Base-by-base conservation (phyloP, 2,113 vertebrate genomes). In the Hipposideros armiger region DNA sequence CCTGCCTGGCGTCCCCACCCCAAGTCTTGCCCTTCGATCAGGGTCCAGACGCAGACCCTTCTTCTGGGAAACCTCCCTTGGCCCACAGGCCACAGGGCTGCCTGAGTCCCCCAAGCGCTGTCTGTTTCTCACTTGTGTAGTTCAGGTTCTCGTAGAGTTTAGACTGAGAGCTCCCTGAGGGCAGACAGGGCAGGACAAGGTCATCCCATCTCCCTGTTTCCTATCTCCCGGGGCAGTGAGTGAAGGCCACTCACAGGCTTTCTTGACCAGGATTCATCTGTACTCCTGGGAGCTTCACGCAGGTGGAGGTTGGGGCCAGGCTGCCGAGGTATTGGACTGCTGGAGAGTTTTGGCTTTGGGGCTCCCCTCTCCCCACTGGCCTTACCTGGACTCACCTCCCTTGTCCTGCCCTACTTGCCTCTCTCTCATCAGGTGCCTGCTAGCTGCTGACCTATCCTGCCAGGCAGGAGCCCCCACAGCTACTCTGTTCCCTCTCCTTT, bases 1-100 rank as follows among this genome's bases (percentile, higher is more conserved):
- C 32, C 16, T 7, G 4, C 11, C 2, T 24, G 15, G 11, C 0
- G 30, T 15, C 19, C 28, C 8, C 14, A 14, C 30, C 15, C 2
- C 67, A 82, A 13, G 30, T 50, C 32, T 22, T 60, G 47, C 36
- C 47, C 11, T 10, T 30, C 4, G 1, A 24, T n/a, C 45, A 13
- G 45, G 24, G 40, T 14, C 82, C 32, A 66, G 40, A 78, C 2
- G 56, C 24, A 17, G 14, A 47, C 7, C 40, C 52, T 52, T 85
- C 50, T 83, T 11, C 1, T 10, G 40, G 47, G 72, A 42, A 26
- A 13, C 8, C 26, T 89, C n/a, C 3, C 19, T 30, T 45, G 7
- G 36, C 0, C 32, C 40, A 11, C 11, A 60, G 42, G 52, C 62
- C 24, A 16, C 52, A 64, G 19, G 73, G 7, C 15, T 64, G 1